Conservation (phyloP, 2,888 invertebrate species). For the Pheosia gnoma region DNA sequence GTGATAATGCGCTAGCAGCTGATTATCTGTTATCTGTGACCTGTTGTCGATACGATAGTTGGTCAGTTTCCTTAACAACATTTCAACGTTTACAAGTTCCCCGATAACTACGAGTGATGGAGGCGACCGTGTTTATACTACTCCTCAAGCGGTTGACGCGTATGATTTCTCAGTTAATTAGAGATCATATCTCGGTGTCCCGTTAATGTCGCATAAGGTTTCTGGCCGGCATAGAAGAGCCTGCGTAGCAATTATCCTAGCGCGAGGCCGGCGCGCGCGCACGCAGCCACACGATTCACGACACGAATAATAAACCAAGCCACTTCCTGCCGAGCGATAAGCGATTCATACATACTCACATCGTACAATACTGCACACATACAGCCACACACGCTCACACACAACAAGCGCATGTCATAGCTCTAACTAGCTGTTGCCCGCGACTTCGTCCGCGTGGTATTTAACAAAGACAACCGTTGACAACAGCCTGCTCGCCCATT, state of each 20-base stretch:
- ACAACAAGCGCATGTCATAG: conserved; percentile 23
- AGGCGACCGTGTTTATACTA: conserved; percentile 44
- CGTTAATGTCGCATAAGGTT: conserved; percentile 67
- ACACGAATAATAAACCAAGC: conserved; percentile 83
- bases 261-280: conserved; percentile 61
- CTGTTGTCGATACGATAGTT: conserved; percentile 41
- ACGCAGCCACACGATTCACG: conserved; percentile 77
- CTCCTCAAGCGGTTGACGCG: conserved; percentile 46
- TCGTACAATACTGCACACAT: conserved; percentile 53
- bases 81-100: conserved; percentile 43
- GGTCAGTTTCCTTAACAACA: conserved; percentile 46
- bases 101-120: conserved; percentile 46
- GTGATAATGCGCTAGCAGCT: conserved; percentile 36
- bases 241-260: conserved; percentile 68
- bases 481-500: too few species aligned
- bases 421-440: too few species aligned
- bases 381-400: conserved; percentile 28
- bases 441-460: too few species aligned
- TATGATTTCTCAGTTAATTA: conserved; percentile 64
- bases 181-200: conserved; percentile 66
- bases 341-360: conserved; percentile 66
- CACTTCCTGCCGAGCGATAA: conserved; percentile 82
- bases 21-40: conserved; percentile 48
- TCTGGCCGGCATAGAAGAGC: conserved; percentile 38
- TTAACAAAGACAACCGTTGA: too few species aligned